These are phyloP conservation scores for Rhinopithecus roxellana DNA, from an alignment of 2,113 vertebrate species.

Conservation along the genomic window DNA sequence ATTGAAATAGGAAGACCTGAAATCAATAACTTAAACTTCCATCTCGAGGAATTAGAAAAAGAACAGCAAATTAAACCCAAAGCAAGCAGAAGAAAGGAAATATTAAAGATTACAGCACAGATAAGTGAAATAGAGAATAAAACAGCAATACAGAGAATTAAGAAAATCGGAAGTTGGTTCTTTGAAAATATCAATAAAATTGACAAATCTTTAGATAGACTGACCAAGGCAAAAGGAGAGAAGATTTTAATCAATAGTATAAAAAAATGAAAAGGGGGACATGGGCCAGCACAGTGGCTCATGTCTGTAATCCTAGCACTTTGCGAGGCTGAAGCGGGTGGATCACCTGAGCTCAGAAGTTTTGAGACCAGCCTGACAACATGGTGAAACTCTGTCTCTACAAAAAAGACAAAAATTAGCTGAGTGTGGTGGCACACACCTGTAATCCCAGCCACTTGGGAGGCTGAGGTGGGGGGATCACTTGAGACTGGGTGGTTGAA, in stretches of 20 bases:
- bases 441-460: too few species aligned
- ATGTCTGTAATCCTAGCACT: too few species aligned
- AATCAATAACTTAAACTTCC: background rate
- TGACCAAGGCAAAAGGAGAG: background rate
- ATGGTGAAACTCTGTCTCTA: too few species aligned
- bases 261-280: background rate
- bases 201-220: background rate
- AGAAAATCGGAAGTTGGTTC: background rate
- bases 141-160: background rate
- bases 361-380: too few species aligned
- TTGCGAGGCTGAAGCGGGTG: too few species aligned
- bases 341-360: too few species aligned
- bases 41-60: background rate
- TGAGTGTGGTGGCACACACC: too few species aligned
- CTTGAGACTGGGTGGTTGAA: too few species aligned
- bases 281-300: too few species aligned
- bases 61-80: background rate
- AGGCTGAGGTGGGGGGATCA: too few species aligned
- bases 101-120: background rate
- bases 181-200: background rate
- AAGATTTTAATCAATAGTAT: background rate
- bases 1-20: background rate
- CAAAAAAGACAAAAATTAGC: too few species aligned
- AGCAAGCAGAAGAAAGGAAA: background rate
- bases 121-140: background rate